These are phyloP conservation scores for Ia io DNA, from an alignment of 2,113 vertebrate species.

Conservation along the genomic window DNA sequence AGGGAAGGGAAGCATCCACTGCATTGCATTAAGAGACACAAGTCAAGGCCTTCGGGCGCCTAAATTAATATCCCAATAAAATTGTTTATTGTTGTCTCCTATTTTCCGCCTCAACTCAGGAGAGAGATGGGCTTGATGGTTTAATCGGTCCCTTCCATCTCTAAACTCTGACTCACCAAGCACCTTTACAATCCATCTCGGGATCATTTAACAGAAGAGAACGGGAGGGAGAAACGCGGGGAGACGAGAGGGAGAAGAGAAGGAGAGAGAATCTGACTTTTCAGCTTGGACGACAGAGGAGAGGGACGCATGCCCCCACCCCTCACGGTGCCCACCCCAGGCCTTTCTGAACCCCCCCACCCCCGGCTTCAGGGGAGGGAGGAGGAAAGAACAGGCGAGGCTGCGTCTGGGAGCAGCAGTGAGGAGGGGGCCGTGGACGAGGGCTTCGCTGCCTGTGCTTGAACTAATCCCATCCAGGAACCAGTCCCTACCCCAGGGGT, in stretches of 20 bases:
- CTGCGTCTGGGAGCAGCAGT: background rate
- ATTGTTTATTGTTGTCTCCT: slow-evolving; percentile 70
- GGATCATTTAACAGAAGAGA: background rate
- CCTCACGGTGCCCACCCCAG: background rate
- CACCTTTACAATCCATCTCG: slow-evolving; percentile 64
- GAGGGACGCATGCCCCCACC: fast-evolving
- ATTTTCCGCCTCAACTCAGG: slow-evolving; percentile 55
- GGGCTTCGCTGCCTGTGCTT: background rate
- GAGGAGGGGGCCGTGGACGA: background rate
- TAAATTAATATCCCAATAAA: slow-evolving; percentile 78
- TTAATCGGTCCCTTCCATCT: slow-evolving; percentile 63
- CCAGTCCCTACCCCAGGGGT: too few relatives aligned
- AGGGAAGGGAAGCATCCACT: slow-evolving; percentile 46
- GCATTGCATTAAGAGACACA: slow-evolving; percentile 64
- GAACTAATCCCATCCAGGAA: background rate
- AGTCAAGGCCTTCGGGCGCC: slow-evolving; percentile 65
- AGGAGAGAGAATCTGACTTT: background rate
- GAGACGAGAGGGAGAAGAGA: background rate
- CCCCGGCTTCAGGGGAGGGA: background rate
- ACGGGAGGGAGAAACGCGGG: fast-evolving
- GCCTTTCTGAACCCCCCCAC: background rate
- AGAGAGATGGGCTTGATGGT: slow-evolving; percentile 56
- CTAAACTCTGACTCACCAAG: slow-evolving; percentile 68
- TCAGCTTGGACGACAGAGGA: fast-evolving
- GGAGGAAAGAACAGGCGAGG: background rate